Evolutionary conservation across 2,797 vertebrate genomes (phyloP).

Genomic region (Urosaurus nigricauda): DNA sequence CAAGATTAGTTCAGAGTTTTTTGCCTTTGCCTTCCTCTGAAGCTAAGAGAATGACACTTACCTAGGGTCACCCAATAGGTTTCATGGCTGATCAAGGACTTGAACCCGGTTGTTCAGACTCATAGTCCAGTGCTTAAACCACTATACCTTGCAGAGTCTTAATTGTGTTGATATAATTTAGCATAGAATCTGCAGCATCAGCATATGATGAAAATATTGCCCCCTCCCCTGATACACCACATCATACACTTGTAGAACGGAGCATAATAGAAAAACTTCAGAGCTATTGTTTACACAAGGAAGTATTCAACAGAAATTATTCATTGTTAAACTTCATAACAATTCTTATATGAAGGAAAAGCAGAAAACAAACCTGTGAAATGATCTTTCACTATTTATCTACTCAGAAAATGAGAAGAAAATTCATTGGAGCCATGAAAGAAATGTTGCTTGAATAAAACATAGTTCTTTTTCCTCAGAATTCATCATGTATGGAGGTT

Average conservation of each 20-base stretch:
- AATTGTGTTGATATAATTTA: background rate
- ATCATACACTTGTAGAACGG: no score
- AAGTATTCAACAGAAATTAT: background rate
- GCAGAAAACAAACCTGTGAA: slow-evolving; percentile 19
- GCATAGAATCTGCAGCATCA: background rate
- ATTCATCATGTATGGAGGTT: slow-evolving; percentile 19
- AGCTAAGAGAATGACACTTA: no score
- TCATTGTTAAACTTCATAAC: background rate
- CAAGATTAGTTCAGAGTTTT: no score
- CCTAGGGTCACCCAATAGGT: no score
- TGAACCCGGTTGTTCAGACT: no score
- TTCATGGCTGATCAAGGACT: no score
- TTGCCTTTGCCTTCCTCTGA: no score
- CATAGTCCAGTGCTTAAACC: no score
- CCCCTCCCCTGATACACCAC: background rate
- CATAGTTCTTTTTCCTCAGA: background rate
- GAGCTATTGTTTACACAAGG: background rate
- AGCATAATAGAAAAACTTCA: background rate
- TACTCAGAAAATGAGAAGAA: background rate
- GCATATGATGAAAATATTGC: no score
- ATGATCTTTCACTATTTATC: slow-evolving; percentile 8
- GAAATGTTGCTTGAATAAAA: background rate
- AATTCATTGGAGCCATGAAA: slow-evolving; percentile 1
- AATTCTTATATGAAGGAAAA: slow-evolving; percentile 26
- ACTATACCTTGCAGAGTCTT: background rate